Conservation (phyloP, 2,113 vertebrate species). For the Spilogale gracilis region DNA sequence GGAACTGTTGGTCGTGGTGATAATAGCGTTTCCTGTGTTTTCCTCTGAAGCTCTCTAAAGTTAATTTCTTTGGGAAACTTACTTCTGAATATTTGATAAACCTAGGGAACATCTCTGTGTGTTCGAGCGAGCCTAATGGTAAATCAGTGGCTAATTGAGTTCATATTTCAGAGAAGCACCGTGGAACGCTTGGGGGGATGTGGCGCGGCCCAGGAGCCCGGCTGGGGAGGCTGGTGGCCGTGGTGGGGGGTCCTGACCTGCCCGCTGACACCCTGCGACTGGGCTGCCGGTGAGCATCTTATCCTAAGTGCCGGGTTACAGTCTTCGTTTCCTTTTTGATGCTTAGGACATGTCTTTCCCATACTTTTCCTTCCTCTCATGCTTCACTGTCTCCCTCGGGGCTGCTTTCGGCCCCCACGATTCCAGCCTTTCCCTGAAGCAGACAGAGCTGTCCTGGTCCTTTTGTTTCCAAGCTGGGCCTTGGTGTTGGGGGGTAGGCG, state of each 20-base stretch:
- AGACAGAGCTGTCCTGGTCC: fast-evolving
- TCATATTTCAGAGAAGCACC: background rate
- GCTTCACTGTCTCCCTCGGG: fast-evolving
- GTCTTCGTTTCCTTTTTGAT: background rate
- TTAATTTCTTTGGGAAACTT: slow-evolving; percentile 17
- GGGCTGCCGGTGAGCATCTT: fast-evolving
- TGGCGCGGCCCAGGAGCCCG: fast-evolving
- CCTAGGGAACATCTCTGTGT: background rate
- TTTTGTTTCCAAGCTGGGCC: background rate
- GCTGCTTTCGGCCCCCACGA: background rate
- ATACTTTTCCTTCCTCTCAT: background rate
- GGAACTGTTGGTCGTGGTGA: background rate
- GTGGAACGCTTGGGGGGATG: background rate
- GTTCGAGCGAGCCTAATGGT: background rate
- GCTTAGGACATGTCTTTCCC: background rate
- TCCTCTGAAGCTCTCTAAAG: background rate
- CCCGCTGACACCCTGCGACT: fast-evolving
- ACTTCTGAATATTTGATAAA: background rate
- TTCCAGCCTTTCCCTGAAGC: background rate
- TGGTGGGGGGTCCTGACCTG: background rate
- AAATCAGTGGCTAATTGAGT: background rate
- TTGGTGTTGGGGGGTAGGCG: background rate
- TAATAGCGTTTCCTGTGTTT: fast-evolving
- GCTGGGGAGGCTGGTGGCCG: background rate
- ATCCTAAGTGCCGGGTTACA: fast-evolving